Evolutionary conservation across 2,797 vertebrate genomes (phyloP), one percentile per base, ranked within the genome.

Genomic region (Dendrocincla fuliginosa): DNA sequence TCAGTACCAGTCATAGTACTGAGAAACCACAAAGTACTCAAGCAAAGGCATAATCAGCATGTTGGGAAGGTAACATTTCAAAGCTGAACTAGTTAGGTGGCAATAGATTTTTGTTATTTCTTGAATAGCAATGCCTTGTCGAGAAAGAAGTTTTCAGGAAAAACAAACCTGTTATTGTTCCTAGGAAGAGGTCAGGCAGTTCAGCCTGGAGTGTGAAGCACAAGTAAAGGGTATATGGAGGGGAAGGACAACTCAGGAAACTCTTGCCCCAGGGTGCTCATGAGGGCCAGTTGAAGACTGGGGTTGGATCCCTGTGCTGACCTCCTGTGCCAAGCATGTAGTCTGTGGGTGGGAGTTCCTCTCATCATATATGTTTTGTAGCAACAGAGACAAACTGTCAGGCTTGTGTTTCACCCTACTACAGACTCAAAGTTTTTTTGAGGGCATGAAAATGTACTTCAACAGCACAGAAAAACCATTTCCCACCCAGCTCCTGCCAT

Each of bases 401-500:
- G 53, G 32, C 55, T 86, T 77, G 65, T 0, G 0, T 94, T 96
- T 93, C 57, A 30, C 86, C 73, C 73, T 78, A 5, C 70, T 94
- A 41, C 33, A 68, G 82, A 50, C 32, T 5, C 23, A 8, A 27
- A 41, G 27, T 13, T 84, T 94, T 86, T 85, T 61, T 65, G 77
- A 85, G 79, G 49, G 46, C 32, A 37, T 57, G 89, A 75, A 95
- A 90, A 84, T 50, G 42, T 76, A 55, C 73, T 91, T 91, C 4
- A 13, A 41, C 65, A 90, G 82, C 61, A 55, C 61, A 95, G 93
- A 91, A 95, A 92, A 92, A 73, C 42, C 35, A 8, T 95, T 95
- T 94, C 93, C 94, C 91, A 88, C 85, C 73, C 90, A 87, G 87
- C 87, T 95, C 53, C 59, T 87, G 39, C 69, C n/a, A 4, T 52